These are phyloP conservation scores for Dugesia japonica DNA, from an alignment of 2,888 invertebrate species.

Conservation along the genomic window DNA sequence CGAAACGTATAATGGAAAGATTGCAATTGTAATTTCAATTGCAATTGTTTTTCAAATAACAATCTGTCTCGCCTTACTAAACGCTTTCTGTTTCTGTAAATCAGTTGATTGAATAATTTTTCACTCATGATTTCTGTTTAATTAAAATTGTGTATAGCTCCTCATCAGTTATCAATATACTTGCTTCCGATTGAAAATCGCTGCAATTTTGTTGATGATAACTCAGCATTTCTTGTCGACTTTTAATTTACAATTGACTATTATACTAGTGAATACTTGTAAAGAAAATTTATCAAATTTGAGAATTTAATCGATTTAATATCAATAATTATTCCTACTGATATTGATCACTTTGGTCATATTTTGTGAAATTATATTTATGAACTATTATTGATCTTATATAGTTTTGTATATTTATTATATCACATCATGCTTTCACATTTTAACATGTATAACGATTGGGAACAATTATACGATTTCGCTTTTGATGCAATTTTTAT, in stretches of 20 bases:
- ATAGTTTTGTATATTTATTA: not conserved
- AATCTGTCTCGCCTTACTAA: not conserved
- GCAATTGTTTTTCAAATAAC: too few relatives aligned
- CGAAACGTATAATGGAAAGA: not conserved
- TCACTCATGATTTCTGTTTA: not conserved
- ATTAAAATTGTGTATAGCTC: not conserved
- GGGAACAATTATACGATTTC: constrained; percentile 20
- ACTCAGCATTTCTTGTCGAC: not conserved
- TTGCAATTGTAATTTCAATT: constrained; percentile 3
- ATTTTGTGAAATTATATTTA: not conserved
- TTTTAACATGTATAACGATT: constrained; percentile 20
- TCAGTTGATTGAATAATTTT: not conserved
- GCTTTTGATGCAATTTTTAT: constrained; percentile 8
- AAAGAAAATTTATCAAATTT: too few relatives aligned
- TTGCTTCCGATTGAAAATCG: not conserved
- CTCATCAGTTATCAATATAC: not conserved
- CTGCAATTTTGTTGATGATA: not conserved
- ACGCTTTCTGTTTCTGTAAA: not conserved
- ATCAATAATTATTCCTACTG: not conserved
- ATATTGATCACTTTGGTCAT: too few relatives aligned
- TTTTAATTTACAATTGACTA: too few relatives aligned
- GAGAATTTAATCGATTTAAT: not conserved
- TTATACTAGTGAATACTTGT: too few relatives aligned
- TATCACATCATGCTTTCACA: constrained; percentile 15
- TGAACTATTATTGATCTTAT: not conserved